A percentile compares a stretch with the other conserved stretches of the same genome.
These are phyloP conservation scores for Mugil cephalus DNA, from an alignment of 2,113 vertebrate species.

Conservation along the genomic window DNA sequence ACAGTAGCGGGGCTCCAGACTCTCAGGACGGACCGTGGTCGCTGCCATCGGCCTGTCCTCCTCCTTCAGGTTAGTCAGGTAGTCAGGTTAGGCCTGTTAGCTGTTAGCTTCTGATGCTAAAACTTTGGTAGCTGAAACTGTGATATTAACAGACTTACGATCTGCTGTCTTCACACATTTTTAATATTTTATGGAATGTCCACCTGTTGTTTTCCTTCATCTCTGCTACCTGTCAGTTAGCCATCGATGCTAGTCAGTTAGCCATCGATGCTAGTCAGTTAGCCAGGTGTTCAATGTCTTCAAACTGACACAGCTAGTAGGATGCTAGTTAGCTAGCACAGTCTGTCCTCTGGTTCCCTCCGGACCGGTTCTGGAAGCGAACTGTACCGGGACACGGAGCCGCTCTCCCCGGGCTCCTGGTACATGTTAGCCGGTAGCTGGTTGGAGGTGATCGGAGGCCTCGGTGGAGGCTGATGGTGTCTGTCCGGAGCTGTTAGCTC, in stretches of 20 bases:
- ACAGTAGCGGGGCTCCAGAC: fast-evolving
- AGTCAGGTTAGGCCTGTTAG: constrained; percentile 16
- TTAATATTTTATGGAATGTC: neutral
- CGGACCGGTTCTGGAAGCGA: no score
- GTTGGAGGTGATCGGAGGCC: no score
- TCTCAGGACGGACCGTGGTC: neutral
- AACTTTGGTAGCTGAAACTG: no score
- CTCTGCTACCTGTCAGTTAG: neutral
- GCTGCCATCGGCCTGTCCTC: constrained; percentile 1
- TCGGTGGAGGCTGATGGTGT: no score
- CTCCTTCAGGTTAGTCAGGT: constrained; percentile 52
- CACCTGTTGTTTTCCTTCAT: neutral
- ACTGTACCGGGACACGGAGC: no score
- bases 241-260: constrained; percentile 8
- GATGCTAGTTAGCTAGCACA: constrained; percentile 51
- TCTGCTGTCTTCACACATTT: neutral
- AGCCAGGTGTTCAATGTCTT: constrained; percentile 29
- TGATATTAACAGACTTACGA: neutral
- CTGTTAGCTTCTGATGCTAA: neutral
- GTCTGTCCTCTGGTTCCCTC: neutral
- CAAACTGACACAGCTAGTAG: constrained; percentile 20
- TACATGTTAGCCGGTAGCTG: neutral
- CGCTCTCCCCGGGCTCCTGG: no score
- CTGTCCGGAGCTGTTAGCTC: no score
- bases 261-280: constrained; percentile 23